phyloP scores from a whole-genome alignment of 2,888 invertebrate species.

The Prosopocoilus inquinatus region DNA sequence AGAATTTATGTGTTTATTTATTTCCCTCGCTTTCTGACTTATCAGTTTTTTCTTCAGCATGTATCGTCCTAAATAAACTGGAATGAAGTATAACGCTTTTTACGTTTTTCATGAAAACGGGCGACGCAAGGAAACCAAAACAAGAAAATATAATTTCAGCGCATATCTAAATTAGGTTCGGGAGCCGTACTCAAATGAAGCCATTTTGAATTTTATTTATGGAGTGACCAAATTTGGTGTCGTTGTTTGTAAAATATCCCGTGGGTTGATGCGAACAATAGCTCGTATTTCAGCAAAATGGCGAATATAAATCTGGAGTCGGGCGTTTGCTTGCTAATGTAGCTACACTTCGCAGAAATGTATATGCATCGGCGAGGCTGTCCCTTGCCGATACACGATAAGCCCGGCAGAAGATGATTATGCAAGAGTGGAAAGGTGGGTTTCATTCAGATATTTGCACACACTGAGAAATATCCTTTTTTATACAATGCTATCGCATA shows the following conservation, averaged over 20 bases:
- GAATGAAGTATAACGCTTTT: not conserved
- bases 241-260: constrained; percentile 50
- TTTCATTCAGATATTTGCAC: constrained; percentile 1
- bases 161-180: constrained; percentile 39
- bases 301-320: constrained; percentile 44
- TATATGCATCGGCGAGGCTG: constrained; percentile 21
- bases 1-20: no score
- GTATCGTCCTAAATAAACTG: no score
- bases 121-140: constrained; percentile 8
- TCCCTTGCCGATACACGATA: constrained; percentile 5
- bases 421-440: constrained; percentile 8
- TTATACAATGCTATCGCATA: no score
- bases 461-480: not conserved
- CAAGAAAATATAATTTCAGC: constrained; percentile 9
- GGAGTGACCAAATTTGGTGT: constrained; percentile 53
- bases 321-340: constrained; percentile 43
- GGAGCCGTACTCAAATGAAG: constrained; percentile 49
- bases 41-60: no score
- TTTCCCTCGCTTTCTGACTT: no score
- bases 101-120: not conserved
- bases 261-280: constrained; percentile 49
- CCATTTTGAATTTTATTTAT: constrained; percentile 53
- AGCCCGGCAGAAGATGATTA: constrained; percentile 6
- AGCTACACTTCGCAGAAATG: constrained; percentile 44
- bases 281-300: constrained; percentile 49